Percentiles rank a stretch among this genome's conserved stretches.
phyloP scores from a whole-genome alignment of 2,888 invertebrate species.

The Sinohyriopsis cumingii region DNA sequence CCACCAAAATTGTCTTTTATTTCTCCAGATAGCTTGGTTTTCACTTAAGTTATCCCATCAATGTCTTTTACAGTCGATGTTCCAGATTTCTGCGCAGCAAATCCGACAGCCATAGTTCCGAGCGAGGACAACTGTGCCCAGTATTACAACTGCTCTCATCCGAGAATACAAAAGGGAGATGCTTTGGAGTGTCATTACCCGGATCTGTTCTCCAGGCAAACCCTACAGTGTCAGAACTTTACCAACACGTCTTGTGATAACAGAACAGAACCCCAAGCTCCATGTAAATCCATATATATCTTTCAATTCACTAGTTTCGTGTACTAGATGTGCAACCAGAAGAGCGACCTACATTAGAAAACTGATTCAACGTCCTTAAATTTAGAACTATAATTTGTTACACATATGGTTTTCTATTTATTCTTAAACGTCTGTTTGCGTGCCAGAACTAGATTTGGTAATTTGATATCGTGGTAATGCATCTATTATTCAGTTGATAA shows the following conservation, averaged over 20 bases:
- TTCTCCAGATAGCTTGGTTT: neutral
- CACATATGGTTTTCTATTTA: too few species aligned
- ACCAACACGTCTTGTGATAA: slow-evolving; percentile 17
- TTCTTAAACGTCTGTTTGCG: too few species aligned
- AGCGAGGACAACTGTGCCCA: slow-evolving; percentile 20
- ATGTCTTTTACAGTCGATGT: slow-evolving; percentile 1
- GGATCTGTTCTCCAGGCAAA: slow-evolving; percentile 20
- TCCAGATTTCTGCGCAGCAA: slow-evolving; percentile 3
- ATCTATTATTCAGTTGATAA: too few species aligned
- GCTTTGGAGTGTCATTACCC: slow-evolving; percentile 25
- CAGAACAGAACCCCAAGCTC: slow-evolving; percentile 24
- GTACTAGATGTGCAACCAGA: too few species aligned
- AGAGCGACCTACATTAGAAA: too few species aligned
- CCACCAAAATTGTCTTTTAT: too few species aligned
- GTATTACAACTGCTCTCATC: slow-evolving; percentile 21
- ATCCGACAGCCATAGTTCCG: slow-evolving; percentile 8
- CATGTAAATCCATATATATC: slow-evolving; percentile 21
- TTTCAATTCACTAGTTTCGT: neutral
- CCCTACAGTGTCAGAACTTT: slow-evolving; percentile 15
- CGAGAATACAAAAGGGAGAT: neutral
- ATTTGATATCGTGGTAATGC: too few species aligned
- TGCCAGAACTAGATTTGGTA: too few species aligned
- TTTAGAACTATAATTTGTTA: too few species aligned
- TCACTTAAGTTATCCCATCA: neutral
- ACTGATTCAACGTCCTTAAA: too few species aligned